Conservation (phyloP, 2,113 vertebrate species). For the Microcebus jonahi region DNA sequence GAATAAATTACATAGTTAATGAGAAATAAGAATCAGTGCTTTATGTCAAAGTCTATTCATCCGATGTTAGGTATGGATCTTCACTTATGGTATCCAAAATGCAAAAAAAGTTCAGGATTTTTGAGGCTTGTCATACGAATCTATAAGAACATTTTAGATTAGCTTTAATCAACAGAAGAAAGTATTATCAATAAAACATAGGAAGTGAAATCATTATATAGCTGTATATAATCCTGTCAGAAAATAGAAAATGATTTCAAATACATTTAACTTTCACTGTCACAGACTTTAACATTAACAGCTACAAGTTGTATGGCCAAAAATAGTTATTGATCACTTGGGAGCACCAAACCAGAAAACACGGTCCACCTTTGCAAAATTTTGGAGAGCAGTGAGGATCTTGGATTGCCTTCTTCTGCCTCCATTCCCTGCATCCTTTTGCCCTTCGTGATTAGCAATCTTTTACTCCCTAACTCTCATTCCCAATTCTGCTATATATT, state of each 20-base stretch:
- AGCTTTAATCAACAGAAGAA: not conserved
- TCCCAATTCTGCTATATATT: not conserved
- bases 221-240: not conserved
- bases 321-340: not conserved
- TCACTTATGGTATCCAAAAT: not conserved
- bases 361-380: not conserved
- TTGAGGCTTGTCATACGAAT: not conserved
- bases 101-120: not conserved
- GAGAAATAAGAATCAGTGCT: not conserved
- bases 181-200: not conserved
- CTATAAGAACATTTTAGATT: not conserved
- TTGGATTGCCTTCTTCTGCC: not conserved
- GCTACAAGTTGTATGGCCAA: not conserved
- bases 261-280: not conserved
- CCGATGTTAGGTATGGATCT: not conserved
- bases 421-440: not conserved
- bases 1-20: not conserved
- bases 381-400: not conserved
- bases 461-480: not conserved
- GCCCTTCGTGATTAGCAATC: rapidly evolving
- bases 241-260: not conserved
- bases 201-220: not conserved
- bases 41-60: not conserved
- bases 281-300: not conserved
- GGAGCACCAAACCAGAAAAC: not conserved